Percentiles rank a stretch among this genome's conserved stretches.
These are phyloP conservation scores for Camponotus fellah DNA, from an alignment of 2,888 invertebrate species.

Conservation along the genomic window DNA sequence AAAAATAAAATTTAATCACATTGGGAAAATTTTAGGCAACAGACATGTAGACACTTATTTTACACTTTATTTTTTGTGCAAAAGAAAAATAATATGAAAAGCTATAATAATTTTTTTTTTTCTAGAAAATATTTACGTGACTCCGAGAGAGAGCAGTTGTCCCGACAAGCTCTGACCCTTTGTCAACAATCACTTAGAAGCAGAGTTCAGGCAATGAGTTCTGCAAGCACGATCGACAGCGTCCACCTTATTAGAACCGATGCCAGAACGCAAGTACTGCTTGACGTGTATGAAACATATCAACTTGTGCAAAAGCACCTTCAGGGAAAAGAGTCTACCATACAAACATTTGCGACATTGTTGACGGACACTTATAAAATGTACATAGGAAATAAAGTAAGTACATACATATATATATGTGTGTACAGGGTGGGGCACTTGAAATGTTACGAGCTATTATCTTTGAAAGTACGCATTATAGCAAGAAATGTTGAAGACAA, in stretches of 20 bases:
- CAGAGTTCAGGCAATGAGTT: constrained; percentile 87
- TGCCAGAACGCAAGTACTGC: constrained; percentile 86
- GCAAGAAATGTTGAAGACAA: too few species aligned
- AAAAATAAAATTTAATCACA: too few species aligned
- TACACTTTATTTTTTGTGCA: not conserved
- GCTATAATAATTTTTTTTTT: not conserved
- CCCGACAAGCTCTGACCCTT: constrained; percentile 92
- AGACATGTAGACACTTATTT: too few species aligned
- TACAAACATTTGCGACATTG: constrained; percentile 88
- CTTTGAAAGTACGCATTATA: too few species aligned
- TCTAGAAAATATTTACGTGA: constrained; percentile 93
- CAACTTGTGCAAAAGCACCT: constrained; percentile 90
- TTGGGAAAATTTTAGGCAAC: too few species aligned
- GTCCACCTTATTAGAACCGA: constrained; percentile 77
- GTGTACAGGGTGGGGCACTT: too few species aligned
- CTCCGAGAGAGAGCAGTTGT: constrained; percentile 93
- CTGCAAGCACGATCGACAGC: constrained; percentile 77
- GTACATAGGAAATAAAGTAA: constrained; percentile 88
- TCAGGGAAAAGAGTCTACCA: constrained; percentile 87
- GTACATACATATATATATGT: constrained; percentile 65
- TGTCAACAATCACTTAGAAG: constrained; percentile 91
- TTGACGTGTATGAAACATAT: constrained; percentile 90
- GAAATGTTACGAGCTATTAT: too few species aligned
- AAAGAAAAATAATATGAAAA: not conserved
- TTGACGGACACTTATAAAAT: constrained; percentile 91